Evolutionary conservation across 2,113 vertebrate species (phyloP), one percentile per base, ranked within the genome.

Genomic region (Uria aalge): DNA sequence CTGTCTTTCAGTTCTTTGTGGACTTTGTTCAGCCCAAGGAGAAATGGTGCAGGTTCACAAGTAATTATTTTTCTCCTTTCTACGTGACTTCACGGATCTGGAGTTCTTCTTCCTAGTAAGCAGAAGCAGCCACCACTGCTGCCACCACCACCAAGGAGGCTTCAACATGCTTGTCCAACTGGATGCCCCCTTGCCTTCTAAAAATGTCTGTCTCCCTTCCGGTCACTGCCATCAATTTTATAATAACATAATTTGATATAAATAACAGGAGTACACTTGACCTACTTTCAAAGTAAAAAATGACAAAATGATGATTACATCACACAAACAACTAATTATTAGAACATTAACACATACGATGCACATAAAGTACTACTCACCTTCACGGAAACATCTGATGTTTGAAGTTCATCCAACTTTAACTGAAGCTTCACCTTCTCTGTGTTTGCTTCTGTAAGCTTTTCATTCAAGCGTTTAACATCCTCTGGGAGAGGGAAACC

Each of bases 301-400:
- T 24, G 59, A 40, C 43, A 59, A 60, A 84, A 82, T 8, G 3
- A 27, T 36, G 24, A 73, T 56, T 50, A 52, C 22, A 52, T 59
- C 66, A 68, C 34, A 29, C 7, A 56, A 88, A 77, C 34, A 91
- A 67, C 36, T 50, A 60, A 27, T 87, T 40, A 84, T 23, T 36
- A 94, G 12, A 68, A 56, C 15, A 75, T 24, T 23, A 62, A 76
- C 38, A 66, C 2, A 2, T 6, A 32, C 4, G 7, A 22, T 1
- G 5, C 16, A 82, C 13, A 36, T 1, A 16, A 62, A 83, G 24
- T 11, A 71, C 22, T 73, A 38, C 92, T 98, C 75, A 99, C 99
- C 98, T 99, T 99, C 82, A 99, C 98, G 50, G 99, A 99, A 90
- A 99, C 98, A 97, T 99, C 99, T 60, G 99, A 99, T n/a, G 99